Percentiles rank a stretch among this genome's conserved stretches.
These are phyloP conservation scores for Caenorhabditis japonica DNA, from an alignment of 2,888 invertebrate genomes.

Conservation along the genomic window DNA sequence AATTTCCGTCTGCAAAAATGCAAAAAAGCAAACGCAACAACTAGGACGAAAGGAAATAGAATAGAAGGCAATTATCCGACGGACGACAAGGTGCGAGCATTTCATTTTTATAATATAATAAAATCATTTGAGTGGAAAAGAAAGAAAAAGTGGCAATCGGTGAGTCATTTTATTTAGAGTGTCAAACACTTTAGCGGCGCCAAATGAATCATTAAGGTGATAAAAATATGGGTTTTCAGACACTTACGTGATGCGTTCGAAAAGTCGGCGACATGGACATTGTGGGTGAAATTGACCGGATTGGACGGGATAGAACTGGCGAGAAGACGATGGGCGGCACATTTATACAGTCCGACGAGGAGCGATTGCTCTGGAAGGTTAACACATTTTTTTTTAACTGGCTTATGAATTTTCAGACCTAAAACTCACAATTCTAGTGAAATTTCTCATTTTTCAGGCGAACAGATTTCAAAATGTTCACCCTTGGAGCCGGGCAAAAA, in stretches of 20 bases:
- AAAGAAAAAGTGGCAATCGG: neutral
- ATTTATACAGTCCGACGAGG: conserved; percentile 64
- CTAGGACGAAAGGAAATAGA: no score
- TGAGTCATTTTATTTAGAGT: neutral
- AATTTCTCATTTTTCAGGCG: neutral
- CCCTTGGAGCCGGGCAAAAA: no score
- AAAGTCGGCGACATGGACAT: conserved; percentile 61
- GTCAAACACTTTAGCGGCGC: no score
- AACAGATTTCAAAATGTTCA: no score
- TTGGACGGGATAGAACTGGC: conserved; percentile 74
- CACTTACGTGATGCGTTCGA: conserved; percentile 49
- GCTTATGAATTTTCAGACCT: neutral
- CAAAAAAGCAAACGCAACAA: no score
- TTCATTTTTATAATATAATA: conserved; percentile 8
- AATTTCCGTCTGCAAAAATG: no score
- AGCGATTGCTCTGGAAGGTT: conserved; percentile 69
- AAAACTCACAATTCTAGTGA: neutral
- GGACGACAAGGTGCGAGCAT: no score
- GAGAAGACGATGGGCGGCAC: conserved; percentile 75
- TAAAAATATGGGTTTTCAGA: no score
- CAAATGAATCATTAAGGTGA: no score
- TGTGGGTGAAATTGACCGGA: conserved; percentile 71
- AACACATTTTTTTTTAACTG: neutral
- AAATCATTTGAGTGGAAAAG: neutral
- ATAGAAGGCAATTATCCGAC: no score